Percentiles rank a stretch among this genome's conserved stretches.
Evolutionary conservation across 2,113 vertebrate genomes (phyloP).

Genomic region (Nesoenas mayeri): DNA sequence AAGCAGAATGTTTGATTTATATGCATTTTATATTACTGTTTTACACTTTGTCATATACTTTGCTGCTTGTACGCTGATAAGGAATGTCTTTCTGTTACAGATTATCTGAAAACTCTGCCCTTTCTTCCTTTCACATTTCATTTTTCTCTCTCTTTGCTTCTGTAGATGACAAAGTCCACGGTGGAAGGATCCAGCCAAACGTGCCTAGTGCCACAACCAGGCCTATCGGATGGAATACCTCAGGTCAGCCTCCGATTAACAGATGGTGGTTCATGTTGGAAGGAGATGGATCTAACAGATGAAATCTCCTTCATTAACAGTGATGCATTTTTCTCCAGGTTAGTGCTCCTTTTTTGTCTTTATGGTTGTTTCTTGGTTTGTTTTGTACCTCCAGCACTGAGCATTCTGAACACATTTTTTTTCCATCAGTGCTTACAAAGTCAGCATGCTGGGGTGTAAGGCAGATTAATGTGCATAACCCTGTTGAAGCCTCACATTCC

Average conservation of each 20-base stretch:
- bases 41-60: background rate
- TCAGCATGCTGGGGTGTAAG: background rate
- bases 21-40: background rate
- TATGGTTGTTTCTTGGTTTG: background rate
- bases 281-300: slow-evolving; percentile 61
- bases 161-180: slow-evolving; percentile 48
- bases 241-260: slow-evolving; percentile 8
- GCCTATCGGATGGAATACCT: slow-evolving; percentile 48
- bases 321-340: slow-evolving; percentile 64
- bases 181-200: background rate
- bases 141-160: background rate
- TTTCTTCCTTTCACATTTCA: background rate
- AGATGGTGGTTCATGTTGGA: background rate
- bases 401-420: background rate
- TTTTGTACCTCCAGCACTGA: background rate
- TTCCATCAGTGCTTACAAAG: background rate
- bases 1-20: background rate
- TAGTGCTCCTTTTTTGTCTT: slow-evolving; percentile 17
- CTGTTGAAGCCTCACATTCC: background rate
- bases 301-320: slow-evolving; percentile 40
- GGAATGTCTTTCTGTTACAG: background rate
- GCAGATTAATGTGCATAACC: background rate
- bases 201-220: slow-evolving; percentile 40
- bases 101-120: background rate
- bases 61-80: background rate